Percentiles rank a stretch among this genome's conserved stretches.
These are phyloP conservation scores for Galemys pyrenaicus DNA, from an alignment of 2,113 vertebrate species.

Conservation along the genomic window DNA sequence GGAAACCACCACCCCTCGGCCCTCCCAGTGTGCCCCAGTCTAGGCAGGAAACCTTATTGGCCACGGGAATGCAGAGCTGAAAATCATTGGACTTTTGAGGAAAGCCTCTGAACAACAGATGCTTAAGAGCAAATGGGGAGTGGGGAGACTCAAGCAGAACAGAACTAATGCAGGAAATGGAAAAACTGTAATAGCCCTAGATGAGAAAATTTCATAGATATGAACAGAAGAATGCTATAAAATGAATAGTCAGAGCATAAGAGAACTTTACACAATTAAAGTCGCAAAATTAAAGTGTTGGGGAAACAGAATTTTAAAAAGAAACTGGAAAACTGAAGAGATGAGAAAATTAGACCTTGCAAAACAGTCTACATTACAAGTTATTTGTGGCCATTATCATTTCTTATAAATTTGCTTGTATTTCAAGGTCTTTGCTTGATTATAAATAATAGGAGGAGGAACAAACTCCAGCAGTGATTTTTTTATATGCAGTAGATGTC, in stretches of 20 bases:
- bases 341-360: not conserved
- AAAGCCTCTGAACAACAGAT: not conserved
- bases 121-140: not conserved
- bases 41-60: not conserved
- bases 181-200: not conserved
- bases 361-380: not conserved
- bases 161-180: not conserved
- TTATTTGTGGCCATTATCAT: not conserved
- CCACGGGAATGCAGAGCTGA: not conserved
- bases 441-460: not conserved
- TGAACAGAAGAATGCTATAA: not conserved
- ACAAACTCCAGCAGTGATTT: not conserved
- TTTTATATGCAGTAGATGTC: conserved; percentile 22
- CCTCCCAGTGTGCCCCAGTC: no score
- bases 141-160: not conserved
- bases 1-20: no score
- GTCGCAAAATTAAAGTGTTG: not conserved
- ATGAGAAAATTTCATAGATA: not conserved
- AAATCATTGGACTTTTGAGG: not conserved
- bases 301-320: not conserved
- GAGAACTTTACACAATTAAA: not conserved
- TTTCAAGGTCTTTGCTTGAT: not conserved
- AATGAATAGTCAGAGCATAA: not conserved
- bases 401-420: conserved; percentile 22
- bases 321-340: conserved; percentile 20